Evolutionary conservation across 2,113 vertebrate species (phyloP).

Genomic region (Paramormyrops kingsleyae): DNA sequence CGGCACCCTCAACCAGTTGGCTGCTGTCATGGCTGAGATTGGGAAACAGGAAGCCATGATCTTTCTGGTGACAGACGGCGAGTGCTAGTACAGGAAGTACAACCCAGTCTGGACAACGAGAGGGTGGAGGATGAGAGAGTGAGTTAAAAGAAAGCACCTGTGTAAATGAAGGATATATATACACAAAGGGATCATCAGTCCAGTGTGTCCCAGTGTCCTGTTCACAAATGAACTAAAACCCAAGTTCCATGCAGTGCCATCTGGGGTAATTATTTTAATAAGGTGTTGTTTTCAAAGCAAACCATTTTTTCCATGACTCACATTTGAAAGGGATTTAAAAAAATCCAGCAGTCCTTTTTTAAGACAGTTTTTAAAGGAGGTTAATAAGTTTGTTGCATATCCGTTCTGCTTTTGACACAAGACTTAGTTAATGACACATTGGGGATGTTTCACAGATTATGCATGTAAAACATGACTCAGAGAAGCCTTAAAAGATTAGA

Average conservation of each 20-base stretch:
- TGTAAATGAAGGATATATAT: neutral
- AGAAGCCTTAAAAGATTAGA: neutral
- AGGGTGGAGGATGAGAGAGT: neutral
- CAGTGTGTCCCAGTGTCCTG: neutral
- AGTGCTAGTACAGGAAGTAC: constrained; percentile 69
- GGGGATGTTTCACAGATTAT: constrained; percentile 14
- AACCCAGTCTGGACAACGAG: neutral
- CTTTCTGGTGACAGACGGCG: constrained; percentile 89
- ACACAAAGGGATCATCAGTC: constrained; percentile 3
- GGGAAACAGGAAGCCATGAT: constrained; percentile 93
- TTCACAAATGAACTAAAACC: neutral
- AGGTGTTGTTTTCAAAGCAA: constrained; percentile 1
- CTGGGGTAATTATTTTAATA: constrained; percentile 4
- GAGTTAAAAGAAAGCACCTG: neutral
- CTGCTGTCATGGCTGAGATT: constrained; percentile 87
- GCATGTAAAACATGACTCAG: neutral
- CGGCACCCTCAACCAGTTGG: constrained; percentile 95
- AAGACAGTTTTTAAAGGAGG: neutral
- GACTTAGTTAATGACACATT: constrained; percentile 7
- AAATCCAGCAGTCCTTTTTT: neutral
- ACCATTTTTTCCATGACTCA: neutral
- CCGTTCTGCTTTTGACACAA: constrained; percentile 4
- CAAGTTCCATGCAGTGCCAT: neutral
- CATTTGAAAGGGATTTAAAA: neutral
- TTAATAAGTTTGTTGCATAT: neutral